Evolutionary conservation across 2,113 vertebrate species (phyloP), one percentile per base, ranked within the genome.

Genomic region (Tiliqua scincoides): DNA sequence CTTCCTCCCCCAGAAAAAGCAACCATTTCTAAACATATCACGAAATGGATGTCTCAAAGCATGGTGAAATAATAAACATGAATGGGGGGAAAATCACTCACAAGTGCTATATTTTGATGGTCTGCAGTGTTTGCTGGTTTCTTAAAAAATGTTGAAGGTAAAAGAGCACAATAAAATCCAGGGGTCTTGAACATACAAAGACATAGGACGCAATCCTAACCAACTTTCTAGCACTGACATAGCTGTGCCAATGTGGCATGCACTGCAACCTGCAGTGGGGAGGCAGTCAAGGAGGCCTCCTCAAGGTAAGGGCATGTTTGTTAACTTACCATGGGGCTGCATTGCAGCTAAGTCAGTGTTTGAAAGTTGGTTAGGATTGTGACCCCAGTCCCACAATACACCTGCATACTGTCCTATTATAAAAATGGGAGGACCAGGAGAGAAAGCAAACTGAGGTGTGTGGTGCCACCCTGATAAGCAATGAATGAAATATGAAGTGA

Each of bases 401-500:
- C n/a, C 88, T 93, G 95, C 95, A 71, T 88, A 89, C 88, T 93
- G 94, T 89, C 91, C 94, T 87, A 89, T 91, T 91, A 62, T 88
- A 92, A 89, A 90, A 81, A 79, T 93, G 85, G 90, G 0, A 8
- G 43, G 43, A 48, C 4, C 43, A 94, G 85, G 90, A 93, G 79
- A 54, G 63, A 37, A 81, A 92, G 87, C 77, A 87, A 52, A 94
- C 83, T 6, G 0, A 37, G 87, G 74, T 4, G 74, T 4, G 9
- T 92, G 85, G 95, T 90, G 93, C 91, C 25, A 57, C 48, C 61
- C 10, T 90, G 84, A 85, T 91, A 95, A 92, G 85, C 92, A 93
- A 91, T 90, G 92, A 95, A 95, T 74, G 90, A 95, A 81, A 90
- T 90, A 91, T 52, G 81, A 96, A 94, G 84, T 91, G 21, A 32